These are phyloP conservation scores for Zele albiditarsus DNA, from an alignment of 2,888 invertebrate genomes.

Conservation along the genomic window DNA sequence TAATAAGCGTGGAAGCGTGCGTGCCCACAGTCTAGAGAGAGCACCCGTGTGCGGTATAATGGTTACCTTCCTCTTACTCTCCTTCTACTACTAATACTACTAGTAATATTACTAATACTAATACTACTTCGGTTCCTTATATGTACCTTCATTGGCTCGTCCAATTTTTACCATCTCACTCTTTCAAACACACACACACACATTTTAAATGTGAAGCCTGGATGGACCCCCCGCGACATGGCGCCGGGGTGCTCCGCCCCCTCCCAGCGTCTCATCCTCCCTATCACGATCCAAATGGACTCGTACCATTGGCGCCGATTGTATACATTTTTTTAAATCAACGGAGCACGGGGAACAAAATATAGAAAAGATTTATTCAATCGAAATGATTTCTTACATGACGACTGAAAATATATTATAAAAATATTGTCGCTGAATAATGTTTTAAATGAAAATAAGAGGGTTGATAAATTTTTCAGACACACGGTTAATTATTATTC, in stretches of 20 bases:
- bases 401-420: no score
- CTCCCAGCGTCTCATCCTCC: constrained; percentile 33
- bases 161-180: constrained; percentile 26
- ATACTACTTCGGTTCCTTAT: not conserved
- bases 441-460: no score
- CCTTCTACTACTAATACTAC: constrained; percentile 11
- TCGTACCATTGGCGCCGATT: constrained; percentile 12
- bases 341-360: no score
- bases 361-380: no score
- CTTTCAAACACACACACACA: not conserved
- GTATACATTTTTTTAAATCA: not conserved
- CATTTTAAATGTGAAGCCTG: constrained; percentile 35
- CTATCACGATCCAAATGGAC: constrained; percentile 41
- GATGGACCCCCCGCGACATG: constrained; percentile 72
- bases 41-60: constrained; percentile 30
- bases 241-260: constrained; percentile 72
- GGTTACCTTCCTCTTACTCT: not conserved
- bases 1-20: constrained; percentile 52
- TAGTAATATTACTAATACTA: not conserved
- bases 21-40: constrained; percentile 33
- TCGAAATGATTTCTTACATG: no score
- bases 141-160: constrained; percentile 11
- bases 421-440: no score
- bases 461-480: no score
- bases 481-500: not conserved